Percentiles rank a stretch among this genome's conserved stretches.
phyloP scores from a whole-genome alignment of 2,888 invertebrate species.

The Phanerotoma sp. region DNA sequence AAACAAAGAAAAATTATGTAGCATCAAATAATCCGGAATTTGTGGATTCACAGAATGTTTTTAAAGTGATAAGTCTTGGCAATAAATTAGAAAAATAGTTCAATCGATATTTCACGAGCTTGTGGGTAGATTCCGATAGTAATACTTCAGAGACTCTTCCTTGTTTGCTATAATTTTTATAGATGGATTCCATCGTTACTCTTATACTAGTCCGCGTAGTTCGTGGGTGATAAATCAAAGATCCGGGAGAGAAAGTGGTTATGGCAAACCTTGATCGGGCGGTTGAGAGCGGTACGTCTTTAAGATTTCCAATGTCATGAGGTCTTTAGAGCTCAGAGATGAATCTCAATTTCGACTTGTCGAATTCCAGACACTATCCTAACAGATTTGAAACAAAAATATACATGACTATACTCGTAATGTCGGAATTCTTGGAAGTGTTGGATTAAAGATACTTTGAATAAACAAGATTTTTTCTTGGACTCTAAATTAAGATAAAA shows the following conservation, averaged over 20 bases:
- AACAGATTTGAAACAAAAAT: conserved; percentile 4
- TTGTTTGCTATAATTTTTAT: too few relatives aligned
- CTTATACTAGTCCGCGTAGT: neutral
- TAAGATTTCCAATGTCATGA: conserved; percentile 13
- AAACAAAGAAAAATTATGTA: too few relatives aligned
- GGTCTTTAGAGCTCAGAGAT: neutral
- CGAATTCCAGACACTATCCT: conserved; percentile 6
- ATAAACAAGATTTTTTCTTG: too few relatives aligned
- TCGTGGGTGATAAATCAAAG: conserved; percentile 8
- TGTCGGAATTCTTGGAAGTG: neutral
- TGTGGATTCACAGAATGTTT: too few relatives aligned
- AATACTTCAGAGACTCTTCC: too few relatives aligned
- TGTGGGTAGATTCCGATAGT: too few relatives aligned
- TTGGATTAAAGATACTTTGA: too few relatives aligned
- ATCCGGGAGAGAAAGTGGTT: conserved; percentile 26
- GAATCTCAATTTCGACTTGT: conserved; percentile 10
- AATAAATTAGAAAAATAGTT: too few relatives aligned
- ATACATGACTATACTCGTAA: conserved; percentile 1
- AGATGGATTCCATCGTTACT: neutral
- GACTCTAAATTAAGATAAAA: too few relatives aligned
- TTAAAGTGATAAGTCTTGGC: too few relatives aligned
- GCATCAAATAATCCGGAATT: too few relatives aligned
- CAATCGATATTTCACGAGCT: too few relatives aligned
- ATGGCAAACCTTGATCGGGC: conserved; percentile 10
- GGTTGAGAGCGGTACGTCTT: neutral